Evolutionary conservation across 2,888 invertebrate genomes (phyloP).

Genomic region (Stenichneumon culpator): DNA sequence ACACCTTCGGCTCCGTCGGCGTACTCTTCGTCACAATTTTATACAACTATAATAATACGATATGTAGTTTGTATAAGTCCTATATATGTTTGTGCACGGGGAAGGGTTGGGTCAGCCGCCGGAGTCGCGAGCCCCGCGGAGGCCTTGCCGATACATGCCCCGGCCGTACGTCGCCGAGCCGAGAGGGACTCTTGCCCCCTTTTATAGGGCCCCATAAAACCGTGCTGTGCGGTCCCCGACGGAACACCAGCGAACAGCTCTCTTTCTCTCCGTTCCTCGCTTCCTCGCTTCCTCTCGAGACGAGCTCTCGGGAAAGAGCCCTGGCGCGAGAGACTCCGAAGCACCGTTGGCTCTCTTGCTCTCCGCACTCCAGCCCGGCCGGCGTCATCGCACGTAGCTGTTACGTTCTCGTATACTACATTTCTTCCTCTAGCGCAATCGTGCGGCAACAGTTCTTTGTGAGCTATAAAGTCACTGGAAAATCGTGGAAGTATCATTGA

Average conservation of each 20-base stretch:
- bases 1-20: conserved; percentile 43
- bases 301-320: background rate
- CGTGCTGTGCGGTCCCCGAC: conserved; percentile 76
- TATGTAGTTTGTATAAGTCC: conserved; percentile 59
- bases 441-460: too few species aligned
- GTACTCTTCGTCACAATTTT: conserved; percentile 57
- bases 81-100: conserved; percentile 26
- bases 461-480: too few species aligned
- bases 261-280: background rate
- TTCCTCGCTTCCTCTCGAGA: background rate
- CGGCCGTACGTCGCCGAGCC: conserved; percentile 54
- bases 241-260: conserved; percentile 25
- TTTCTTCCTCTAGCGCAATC: too few species aligned
- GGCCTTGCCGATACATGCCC: conserved; percentile 51
- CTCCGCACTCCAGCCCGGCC: conserved; percentile 1
- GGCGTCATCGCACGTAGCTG: conserved; percentile 4
- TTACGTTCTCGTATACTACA: conserved; percentile 49
- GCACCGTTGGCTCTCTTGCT: conserved; percentile 26
- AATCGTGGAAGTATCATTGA: too few species aligned
- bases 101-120: conserved; percentile 60
- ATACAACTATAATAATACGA: conserved; percentile 60
- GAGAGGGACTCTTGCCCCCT: conserved; percentile 68
- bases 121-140: conserved; percentile 54
- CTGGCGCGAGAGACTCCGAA: conserved; percentile 23
- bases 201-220: conserved; percentile 79